Percentiles rank a stretch among this genome's conserved stretches.
phyloP scores from a whole-genome alignment of 2,797 vertebrate genomes.

The Anisognathus igniventris region DNA sequence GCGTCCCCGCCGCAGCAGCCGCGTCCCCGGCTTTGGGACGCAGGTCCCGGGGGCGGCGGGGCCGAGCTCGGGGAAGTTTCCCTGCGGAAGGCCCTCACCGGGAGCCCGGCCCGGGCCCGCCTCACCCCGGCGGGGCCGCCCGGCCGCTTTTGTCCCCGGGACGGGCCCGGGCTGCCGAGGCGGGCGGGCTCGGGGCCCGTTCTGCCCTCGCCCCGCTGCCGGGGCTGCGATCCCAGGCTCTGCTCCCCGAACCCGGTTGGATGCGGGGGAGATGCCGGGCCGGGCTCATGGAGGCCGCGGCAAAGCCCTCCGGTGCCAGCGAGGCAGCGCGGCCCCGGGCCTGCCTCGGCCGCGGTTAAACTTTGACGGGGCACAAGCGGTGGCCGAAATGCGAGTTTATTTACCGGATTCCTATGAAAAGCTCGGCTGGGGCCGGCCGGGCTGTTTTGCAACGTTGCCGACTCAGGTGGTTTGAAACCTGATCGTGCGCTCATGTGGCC shows the following conservation, averaged over 20 bases:
- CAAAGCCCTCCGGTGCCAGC: background rate
- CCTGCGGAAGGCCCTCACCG: rapidly evolving
- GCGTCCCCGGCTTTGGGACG: background rate
- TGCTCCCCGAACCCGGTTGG: background rate
- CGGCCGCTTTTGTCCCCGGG: background rate
- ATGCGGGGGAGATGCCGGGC: rapidly evolving
- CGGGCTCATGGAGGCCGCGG: background rate
- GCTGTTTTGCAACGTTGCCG: slow-evolving; percentile 19
- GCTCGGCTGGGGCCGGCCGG: background rate
- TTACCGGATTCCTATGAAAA: background rate
- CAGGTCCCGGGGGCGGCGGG: background rate
- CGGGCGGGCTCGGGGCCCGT: background rate
- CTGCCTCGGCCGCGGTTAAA: background rate
- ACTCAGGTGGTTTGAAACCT: slow-evolving; percentile 25
- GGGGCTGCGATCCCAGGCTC: background rate
- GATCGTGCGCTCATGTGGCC: slow-evolving; percentile 17
- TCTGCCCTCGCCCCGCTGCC: background rate
- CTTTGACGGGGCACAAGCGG: background rate
- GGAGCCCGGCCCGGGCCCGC: background rate
- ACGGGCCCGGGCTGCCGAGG: background rate
- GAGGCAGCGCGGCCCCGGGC: background rate
- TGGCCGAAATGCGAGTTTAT: background rate
- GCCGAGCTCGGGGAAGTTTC: background rate
- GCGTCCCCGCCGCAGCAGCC: background rate
- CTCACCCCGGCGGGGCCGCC: background rate